Base-by-base conservation (phyloP, 2,113 vertebrate species). In the Thomomys bottae region DNA sequence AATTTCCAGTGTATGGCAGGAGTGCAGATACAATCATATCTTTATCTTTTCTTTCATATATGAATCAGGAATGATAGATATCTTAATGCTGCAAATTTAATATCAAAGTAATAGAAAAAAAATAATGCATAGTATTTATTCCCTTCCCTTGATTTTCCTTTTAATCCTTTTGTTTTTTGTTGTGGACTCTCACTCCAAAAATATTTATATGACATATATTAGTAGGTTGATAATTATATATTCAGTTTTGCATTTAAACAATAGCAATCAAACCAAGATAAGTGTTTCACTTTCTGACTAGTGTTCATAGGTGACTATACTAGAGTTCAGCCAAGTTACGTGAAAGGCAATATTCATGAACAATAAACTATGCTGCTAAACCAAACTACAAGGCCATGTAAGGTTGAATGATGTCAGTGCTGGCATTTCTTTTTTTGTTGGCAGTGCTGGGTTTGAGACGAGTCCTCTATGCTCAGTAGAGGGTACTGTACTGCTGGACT, bases 201-300 rank as follows among this genome's bases (percentile, higher is more conserved):
- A 34, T 3, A 15, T 23, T 36, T n/a, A 54, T 18, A 6, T 11
- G 38, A 36, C 32, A 36, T 23, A 36, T 32, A 28, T 36, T n/a
- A 63, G 26, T 2, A 38, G 10, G 9, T 10, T 49, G 40, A 26
- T 38, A 75, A 24, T 54, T 12, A 36, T 40, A 11, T 21, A 28
- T 76, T 68, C 32, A 78, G 64, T 17, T 64, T 88, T 77, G 2
- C 8, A 40, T 59, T 45, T 84, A 26, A 28, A 81, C 21, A 72
- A 15, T 77, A 66, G 61, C 1, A 93, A 67, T 10, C 20, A 68
- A 81, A 20, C 87, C 20, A 86, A 73, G 5, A 24, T 11, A 81
- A 88, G 26, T 36, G 8, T 73, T 61, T 89, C 21, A 78, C 28
- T 91, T 93, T 83, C 18, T 67, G 59, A 72, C 7, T 63, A n/a